Conservation (phyloP, 2,797 vertebrate species). For the Xenops minutus region DNA sequence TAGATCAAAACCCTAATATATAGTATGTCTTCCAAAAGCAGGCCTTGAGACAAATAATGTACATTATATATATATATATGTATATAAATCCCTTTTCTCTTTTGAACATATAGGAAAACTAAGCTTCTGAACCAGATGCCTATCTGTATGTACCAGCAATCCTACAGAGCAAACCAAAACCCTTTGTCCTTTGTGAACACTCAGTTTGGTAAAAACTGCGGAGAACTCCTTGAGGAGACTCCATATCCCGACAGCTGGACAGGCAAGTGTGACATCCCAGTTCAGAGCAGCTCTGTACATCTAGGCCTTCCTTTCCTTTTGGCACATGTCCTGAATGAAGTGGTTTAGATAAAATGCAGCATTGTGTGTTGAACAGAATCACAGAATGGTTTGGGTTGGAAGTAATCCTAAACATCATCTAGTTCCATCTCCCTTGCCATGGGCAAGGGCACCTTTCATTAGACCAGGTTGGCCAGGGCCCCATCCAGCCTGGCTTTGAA, state of each 20-base stretch:
- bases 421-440: rapidly evolving
- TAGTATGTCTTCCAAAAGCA: neutral
- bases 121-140: neutral
- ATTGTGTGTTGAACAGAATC: neutral
- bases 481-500: neutral
- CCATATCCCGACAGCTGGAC: rapidly evolving
- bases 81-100: neutral
- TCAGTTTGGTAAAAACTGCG: neutral
- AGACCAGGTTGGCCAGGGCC: neutral
- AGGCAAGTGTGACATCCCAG: neutral
- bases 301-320: neutral
- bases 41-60: neutral
- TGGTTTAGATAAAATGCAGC: neutral
- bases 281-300: neutral
- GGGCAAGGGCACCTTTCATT: neutral
- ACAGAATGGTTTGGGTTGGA: neutral
- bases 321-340: neutral
- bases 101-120: neutral
- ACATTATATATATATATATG: neutral
- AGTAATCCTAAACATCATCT: neutral
- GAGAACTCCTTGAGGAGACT: neutral
- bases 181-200: neutral
- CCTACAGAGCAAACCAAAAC: neutral
- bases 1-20: neutral
- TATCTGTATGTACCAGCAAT: neutral